Conservation (phyloP, 2,113 vertebrate genomes). For the Takifugu bimaculatus region DNA sequence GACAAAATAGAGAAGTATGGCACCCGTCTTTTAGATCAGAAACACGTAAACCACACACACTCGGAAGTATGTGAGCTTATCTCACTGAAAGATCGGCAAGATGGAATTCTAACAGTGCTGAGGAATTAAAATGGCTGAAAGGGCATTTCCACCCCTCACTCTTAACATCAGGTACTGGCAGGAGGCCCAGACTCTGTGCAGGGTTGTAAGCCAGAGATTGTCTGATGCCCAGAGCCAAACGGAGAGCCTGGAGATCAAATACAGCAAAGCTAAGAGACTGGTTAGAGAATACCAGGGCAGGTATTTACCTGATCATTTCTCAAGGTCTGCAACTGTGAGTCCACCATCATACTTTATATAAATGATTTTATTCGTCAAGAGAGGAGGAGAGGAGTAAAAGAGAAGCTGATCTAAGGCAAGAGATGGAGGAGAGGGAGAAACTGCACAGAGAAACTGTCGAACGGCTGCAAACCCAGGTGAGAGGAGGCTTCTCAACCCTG, state of each 20-base stretch:
- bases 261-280: constrained; percentile 83
- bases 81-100: not conserved
- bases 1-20: constrained; percentile 81
- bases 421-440: constrained; percentile 78
- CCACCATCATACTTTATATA: not conserved
- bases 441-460: constrained; percentile 72
- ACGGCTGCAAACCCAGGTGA: constrained; percentile 68
- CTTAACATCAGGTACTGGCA: constrained; percentile 79
- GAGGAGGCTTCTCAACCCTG: not conserved
- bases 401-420: constrained; percentile 74
- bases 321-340: not conserved
- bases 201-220: constrained; percentile 85
- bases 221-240: constrained; percentile 86
- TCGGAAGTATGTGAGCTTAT: not conserved
- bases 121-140: not conserved
- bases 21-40: not conserved
- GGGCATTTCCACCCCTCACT: constrained; percentile 17
- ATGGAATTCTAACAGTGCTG: not conserved
- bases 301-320: constrained; percentile 51
- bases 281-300: constrained; percentile 85
- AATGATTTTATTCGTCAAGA: constrained; percentile 33
- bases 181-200: constrained; percentile 87
- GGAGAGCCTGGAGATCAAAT: constrained; percentile 85
- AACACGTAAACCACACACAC: not conserved
- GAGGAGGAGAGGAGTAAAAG: constrained; percentile 77